phyloP scores from a whole-genome alignment of 1,140 invertebrate species.

The Drosophila chauvacae region DNA sequence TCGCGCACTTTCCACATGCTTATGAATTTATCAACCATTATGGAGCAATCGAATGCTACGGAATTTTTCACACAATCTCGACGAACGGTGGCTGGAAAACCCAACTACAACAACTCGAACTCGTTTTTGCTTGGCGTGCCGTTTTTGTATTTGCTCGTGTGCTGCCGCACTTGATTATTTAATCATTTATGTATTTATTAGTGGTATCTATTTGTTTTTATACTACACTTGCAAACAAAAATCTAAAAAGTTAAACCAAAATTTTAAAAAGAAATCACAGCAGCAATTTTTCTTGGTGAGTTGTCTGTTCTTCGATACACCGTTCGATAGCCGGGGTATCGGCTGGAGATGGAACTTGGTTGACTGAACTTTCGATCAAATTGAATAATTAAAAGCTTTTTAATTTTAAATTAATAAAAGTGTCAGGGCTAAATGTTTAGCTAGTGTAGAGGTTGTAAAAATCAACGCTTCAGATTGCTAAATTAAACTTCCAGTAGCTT shows the following conservation, averaged over 20 bases:
- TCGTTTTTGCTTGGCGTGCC: constrained; percentile 49
- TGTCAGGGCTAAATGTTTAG: too few relatives aligned
- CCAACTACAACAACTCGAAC: constrained; percentile 54
- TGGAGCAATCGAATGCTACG: constrained; percentile 58
- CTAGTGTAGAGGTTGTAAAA: too few relatives aligned
- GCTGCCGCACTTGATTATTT: not conserved
- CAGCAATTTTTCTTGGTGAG: constrained; percentile 74
- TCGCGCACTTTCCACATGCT: constrained; percentile 98
- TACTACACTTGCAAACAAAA: constrained; percentile 48
- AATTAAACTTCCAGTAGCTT: too few relatives aligned
- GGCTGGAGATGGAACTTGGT: not conserved
- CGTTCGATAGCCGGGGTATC: constrained; percentile 1
- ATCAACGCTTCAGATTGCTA: too few relatives aligned
- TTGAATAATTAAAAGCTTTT: not conserved
- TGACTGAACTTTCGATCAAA: constrained; percentile 1
- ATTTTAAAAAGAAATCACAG: constrained; percentile 71
- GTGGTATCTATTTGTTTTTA: not conserved
- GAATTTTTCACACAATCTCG: constrained; percentile 81
- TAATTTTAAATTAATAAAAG: not conserved
- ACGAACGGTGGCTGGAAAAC: constrained; percentile 54
- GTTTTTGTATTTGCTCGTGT: constrained; percentile 18
- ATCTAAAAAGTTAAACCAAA: constrained; percentile 76
- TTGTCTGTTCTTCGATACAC: constrained; percentile 33
- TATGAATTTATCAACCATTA: constrained; percentile 88
- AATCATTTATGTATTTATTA: not conserved